Percentiles rank a stretch among this genome's conserved stretches.
Conservation (phyloP, 2,888 invertebrate genomes). For the Phaedon cochleariae region DNA sequence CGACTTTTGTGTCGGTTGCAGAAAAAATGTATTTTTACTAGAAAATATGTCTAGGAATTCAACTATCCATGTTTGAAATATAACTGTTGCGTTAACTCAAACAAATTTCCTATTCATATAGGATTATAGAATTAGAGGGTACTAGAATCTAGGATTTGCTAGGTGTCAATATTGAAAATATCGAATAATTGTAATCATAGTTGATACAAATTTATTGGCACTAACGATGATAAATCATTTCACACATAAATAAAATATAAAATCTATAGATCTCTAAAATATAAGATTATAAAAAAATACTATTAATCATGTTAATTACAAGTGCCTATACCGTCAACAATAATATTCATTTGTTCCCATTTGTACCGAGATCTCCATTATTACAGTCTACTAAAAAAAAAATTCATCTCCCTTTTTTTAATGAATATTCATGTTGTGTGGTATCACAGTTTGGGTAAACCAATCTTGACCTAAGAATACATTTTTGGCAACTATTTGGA, state of each 20-base stretch:
- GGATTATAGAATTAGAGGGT: too few relatives aligned
- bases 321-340: not conserved
- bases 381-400: not conserved
- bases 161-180: too few relatives aligned
- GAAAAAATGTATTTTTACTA: too few relatives aligned
- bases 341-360: not conserved
- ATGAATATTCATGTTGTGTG: not conserved
- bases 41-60: too few relatives aligned
- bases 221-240: conserved; percentile 30
- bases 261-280: conserved; percentile 26
- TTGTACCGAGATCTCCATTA: not conserved
- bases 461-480: not conserved
- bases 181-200: conserved; percentile 17
- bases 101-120: too few relatives aligned
- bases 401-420: too few relatives aligned
- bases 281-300: conserved; percentile 19
- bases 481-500: not conserved
- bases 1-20: too few relatives aligned
- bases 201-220: conserved; percentile 37
- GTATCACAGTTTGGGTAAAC: not conserved
- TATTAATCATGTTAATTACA: not conserved
- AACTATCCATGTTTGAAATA: too few relatives aligned
- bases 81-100: too few relatives aligned
- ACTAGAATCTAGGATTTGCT: too few relatives aligned
- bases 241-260: conserved; percentile 35